Evolutionary conservation across 2,888 invertebrate species (phyloP), one percentile per base, ranked within the genome.

Genomic region (Nipponacmea schrenckii): DNA sequence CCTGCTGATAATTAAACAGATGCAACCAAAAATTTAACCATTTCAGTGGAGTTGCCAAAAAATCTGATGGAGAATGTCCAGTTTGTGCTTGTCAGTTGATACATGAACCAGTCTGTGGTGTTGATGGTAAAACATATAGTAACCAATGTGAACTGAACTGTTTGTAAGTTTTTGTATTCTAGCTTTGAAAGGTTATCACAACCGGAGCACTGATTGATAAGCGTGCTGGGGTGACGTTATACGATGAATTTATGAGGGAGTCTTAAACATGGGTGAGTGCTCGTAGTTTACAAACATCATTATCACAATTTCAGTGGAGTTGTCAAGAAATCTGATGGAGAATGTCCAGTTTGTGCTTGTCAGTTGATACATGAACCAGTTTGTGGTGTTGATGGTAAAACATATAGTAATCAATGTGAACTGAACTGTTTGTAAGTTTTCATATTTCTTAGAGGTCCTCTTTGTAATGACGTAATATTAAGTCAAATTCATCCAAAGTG

Each of bases 121-220:
- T 2, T 15, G 71, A 71, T 44, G 71, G 71, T 15, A 31, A 48
- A 27, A 67, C 71, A 1, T 71, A 71, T 39, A 48, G 63, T 67
- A 71, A 71, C 39, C 63, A 71, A 44, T 71, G 71, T 26, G 63
- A 67, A 31, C 44, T 67, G 39, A 46, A 67, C 44, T 71, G 71
- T 63, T 48, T 63, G 71, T 71, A 39, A 71, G 71, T 70, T 62
- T n/a, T n/a, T n/a, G 10, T 24, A 10, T 20, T 27, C 1, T n/a
- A 1, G 1, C 7, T 8, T 15, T 64, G n/a, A 0, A 31, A n/a
- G 12, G 4, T 65, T 65, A 65, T n/a, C 15, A 56, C 31, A 64
- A 50, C 14, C 50, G 27, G n/a, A 64, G 69, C 69, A n/a, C 65
- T 5, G 64, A 70, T 27, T 50, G 65, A 24, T 64, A 65, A n/a